Conservation (phyloP, 2,888 invertebrate genomes). For the Zele albiditarsus region DNA sequence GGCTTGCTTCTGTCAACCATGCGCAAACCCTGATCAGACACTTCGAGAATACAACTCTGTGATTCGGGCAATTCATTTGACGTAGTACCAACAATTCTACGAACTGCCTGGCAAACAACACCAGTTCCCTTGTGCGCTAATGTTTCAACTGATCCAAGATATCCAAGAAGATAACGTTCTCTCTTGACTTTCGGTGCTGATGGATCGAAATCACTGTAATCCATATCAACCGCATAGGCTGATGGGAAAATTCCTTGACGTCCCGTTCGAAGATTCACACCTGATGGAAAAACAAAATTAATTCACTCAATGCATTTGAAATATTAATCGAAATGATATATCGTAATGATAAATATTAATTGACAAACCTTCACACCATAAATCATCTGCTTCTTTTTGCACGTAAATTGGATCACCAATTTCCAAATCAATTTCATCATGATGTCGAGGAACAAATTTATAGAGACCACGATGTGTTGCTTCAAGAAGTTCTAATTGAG, state of each 20-base stretch:
- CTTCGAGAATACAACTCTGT: constrained; percentile 91
- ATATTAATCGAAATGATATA: background rate
- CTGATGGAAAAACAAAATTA: constrained; percentile 63
- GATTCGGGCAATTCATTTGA: constrained; percentile 81
- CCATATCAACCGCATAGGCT: constrained; percentile 97
- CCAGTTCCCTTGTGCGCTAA: constrained; percentile 97
- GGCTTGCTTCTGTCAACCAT: constrained; percentile 94
- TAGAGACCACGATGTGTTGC: constrained; percentile 97
- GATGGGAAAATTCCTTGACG: constrained; percentile 97
- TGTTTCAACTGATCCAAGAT: constrained; percentile 97
- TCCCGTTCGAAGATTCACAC: constrained; percentile 94
- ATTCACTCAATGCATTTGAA: constrained; percentile 11
- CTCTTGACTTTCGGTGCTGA: constrained; percentile 87
- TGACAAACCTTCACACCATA: constrained; percentile 94
- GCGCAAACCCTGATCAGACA: constrained; percentile 94
- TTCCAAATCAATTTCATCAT: constrained; percentile 96
- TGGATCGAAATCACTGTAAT: constrained; percentile 96
- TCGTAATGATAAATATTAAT: background rate
- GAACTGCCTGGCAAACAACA: constrained; percentile 93
- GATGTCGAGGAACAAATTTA: constrained; percentile 95
- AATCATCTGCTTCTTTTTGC: constrained; percentile 95
- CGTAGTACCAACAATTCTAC: constrained; percentile 83
- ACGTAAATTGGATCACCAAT: constrained; percentile 98
- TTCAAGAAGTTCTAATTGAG: constrained; percentile 89
- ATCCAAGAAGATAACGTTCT: constrained; percentile 92